These are phyloP conservation scores for Serilophus lunatus DNA, from an alignment of 2,113 vertebrate species.

Conservation along the genomic window DNA sequence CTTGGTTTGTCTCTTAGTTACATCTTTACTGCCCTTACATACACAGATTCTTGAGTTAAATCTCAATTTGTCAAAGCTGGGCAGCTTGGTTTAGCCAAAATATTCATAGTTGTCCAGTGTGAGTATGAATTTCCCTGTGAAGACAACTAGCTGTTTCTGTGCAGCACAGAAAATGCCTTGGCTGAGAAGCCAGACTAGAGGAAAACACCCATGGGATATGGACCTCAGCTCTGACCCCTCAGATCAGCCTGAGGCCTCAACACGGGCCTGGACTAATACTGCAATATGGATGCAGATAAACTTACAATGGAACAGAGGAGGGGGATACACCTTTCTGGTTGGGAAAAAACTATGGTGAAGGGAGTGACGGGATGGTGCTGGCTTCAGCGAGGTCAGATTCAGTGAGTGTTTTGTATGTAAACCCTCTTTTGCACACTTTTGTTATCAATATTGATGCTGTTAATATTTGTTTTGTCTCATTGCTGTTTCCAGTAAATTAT, in stretches of 20 bases:
- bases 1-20: not conserved
- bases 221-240: not conserved
- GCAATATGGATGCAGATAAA: not conserved
- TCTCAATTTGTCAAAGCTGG: not conserved
- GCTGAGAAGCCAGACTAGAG: not conserved
- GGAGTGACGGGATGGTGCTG: not conserved
- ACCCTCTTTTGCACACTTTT: not conserved
- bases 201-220: rapidly evolving
- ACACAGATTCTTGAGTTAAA: not conserved
- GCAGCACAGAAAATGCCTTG: not conserved
- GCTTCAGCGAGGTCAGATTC: not conserved
- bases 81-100: not conserved
- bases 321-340: rapidly evolving
- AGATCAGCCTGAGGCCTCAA: not conserved
- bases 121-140: not conserved
- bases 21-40: not conserved
- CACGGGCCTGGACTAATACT: not conserved
- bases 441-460: not conserved
- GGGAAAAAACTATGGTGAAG: not conserved
- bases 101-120: not conserved
- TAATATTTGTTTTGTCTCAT: not conserved
- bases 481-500: not conserved
- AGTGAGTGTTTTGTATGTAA: not conserved
- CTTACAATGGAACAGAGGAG: not conserved
- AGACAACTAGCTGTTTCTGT: not conserved